Evolutionary conservation across 2,888 invertebrate genomes (phyloP).

Genomic region (Neoaliturus tenellus): DNA sequence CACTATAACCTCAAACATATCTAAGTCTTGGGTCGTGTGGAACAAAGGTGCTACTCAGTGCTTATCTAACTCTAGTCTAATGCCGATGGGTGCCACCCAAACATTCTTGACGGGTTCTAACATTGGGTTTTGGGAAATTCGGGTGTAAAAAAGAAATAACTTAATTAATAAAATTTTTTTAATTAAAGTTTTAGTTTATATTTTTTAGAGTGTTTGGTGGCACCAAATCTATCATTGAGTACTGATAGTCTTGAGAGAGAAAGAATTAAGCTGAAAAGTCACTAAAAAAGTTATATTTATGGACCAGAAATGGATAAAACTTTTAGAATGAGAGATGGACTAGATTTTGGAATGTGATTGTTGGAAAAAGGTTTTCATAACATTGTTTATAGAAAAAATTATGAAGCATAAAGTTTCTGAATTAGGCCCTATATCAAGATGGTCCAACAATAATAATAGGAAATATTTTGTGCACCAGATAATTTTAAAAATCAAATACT

Average conservation of each 20-base stretch:
- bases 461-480: too few relatives aligned
- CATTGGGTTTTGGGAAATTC: background rate
- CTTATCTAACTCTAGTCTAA: slow-evolving; percentile 48
- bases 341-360: too few relatives aligned
- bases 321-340: too few relatives aligned
- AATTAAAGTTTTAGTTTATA: background rate
- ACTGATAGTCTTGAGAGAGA: background rate
- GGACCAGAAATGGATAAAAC: too few relatives aligned
- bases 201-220: background rate
- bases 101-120: background rate
- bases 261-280: too few relatives aligned
- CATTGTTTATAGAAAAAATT: too few relatives aligned
- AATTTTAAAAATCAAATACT: too few relatives aligned
- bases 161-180: background rate
- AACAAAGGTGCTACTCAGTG: slow-evolving; percentile 50
- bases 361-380: too few relatives aligned
- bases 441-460: too few relatives aligned
- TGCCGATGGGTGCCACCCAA: background rate
- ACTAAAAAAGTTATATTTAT: too few relatives aligned
- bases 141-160: background rate
- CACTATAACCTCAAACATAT: slow-evolving; percentile 43
- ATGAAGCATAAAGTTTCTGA: too few relatives aligned
- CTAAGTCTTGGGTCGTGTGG: slow-evolving; percentile 57
- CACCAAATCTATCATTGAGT: background rate
- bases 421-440: too few relatives aligned